Evolutionary conservation across 1,140 invertebrate species (phyloP).

Genomic region (Pogonomyrmex californicus): DNA sequence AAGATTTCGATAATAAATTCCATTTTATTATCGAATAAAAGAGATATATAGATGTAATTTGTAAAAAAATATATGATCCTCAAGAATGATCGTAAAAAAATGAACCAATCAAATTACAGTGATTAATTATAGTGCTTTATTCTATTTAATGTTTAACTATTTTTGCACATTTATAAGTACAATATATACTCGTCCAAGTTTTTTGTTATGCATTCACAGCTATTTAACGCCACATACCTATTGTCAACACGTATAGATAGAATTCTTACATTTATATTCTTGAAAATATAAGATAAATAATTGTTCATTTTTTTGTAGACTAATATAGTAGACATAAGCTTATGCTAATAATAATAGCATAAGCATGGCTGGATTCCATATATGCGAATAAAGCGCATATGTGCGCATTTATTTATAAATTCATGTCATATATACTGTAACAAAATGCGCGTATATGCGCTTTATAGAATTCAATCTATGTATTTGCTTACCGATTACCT

Average conservation of each 20-base stretch:
- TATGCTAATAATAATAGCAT: constrained; percentile 18
- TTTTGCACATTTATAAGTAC: constrained; percentile 20
- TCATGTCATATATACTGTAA: too few relatives aligned
- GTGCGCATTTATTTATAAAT: too few relatives aligned
- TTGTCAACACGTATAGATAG: constrained; percentile 12
- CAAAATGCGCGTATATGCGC: too few relatives aligned
- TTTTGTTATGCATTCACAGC: constrained; percentile 7
- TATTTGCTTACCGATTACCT: constrained; percentile 56
- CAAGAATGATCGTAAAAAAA: constrained; percentile 22
- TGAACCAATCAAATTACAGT: background rate
- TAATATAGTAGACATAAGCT: constrained; percentile 16
- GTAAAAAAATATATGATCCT: constrained; percentile 15
- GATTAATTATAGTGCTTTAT: constrained; percentile 33
- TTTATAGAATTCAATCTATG: background rate
- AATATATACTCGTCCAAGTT: background rate
- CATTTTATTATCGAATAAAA: background rate
- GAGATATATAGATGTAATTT: background rate
- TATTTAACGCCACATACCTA: constrained; percentile 10
- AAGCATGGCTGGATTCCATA: background rate
- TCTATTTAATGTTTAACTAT: constrained; percentile 22
- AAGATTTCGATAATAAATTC: constrained; percentile 18
- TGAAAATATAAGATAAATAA: constrained; percentile 15
- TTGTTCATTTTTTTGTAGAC: background rate
- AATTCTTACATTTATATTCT: constrained; percentile 32
- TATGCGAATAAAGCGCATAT: too few relatives aligned